These are phyloP conservation scores for Dasyprocta punctata DNA, from an alignment of 2,113 vertebrate genomes.

Conservation along the genomic window DNA sequence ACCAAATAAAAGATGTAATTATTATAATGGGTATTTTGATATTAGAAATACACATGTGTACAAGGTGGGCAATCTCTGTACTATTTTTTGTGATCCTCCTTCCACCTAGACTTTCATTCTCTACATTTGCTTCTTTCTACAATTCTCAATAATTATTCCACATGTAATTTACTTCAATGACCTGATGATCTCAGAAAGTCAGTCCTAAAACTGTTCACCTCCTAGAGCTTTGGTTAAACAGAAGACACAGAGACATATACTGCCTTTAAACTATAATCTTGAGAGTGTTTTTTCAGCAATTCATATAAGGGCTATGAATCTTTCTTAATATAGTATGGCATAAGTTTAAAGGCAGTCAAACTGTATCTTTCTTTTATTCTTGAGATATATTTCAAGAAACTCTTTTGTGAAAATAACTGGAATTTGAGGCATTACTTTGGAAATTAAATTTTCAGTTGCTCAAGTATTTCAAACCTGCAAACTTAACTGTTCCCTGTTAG, in stretches of 20 bases:
- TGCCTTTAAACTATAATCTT: not conserved
- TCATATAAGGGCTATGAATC: not conserved
- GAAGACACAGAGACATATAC: not conserved
- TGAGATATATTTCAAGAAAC: not conserved
- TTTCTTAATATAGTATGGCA: not conserved
- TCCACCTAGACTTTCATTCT: conserved; percentile 24
- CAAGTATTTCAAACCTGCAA: not conserved
- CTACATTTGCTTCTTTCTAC: not conserved
- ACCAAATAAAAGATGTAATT: not conserved
- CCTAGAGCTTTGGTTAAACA: not conserved
- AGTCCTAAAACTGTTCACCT: not conserved
- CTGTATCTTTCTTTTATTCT: not conserved
- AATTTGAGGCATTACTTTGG: not conserved
- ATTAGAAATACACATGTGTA: not conserved
- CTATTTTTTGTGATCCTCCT: not conserved
- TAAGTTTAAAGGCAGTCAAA: not conserved
- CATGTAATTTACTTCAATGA: not conserved
- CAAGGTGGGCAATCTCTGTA: not conserved
- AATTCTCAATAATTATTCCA: not conserved
- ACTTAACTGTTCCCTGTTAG: not conserved
- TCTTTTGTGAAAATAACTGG: not conserved
- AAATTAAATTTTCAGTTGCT: not conserved
- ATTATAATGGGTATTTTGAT: not conserved
- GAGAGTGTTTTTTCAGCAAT: not conserved
- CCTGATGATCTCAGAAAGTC: not conserved